Evolutionary conservation across 2,888 invertebrate species (phyloP), one percentile per base, ranked within the genome.

Genomic region (Diachrysia chrysitis): DNA sequence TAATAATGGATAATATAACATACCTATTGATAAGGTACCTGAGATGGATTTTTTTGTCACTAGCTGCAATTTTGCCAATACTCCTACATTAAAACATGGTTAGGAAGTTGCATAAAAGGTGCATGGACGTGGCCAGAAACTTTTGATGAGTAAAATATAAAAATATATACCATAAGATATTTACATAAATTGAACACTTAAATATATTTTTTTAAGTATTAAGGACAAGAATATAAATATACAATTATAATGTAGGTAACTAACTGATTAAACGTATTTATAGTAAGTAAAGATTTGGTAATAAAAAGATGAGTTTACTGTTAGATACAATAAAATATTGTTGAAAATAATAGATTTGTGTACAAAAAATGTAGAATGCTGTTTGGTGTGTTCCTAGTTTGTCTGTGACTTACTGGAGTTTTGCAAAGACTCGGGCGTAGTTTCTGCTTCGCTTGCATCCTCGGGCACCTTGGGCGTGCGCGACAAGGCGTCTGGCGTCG

Each of bases 401-500:
- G 32, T 76, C 68, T 68, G 53, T 61, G 65, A 91, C 91, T 91
- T 91, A 91, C 91, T 86, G 79, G 78, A 58, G 71, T 83, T 87
- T 85, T 82, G 85, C 74, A 86, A 83, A 73, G 86, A 80, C 67
- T 87, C 83, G 64, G 85, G 74, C 76, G 87, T 78, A 67, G 85
- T 72, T 68, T 85, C 86, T 71, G 83, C 69, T 71, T 80, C 76
- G 65, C 84, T 76, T 58, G 81, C 64, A 71, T 79, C 83, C 76
- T 84, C 89, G 66, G 88, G 79, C 74, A 78, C 78, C 83, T 85
- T 89, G 70, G 91, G 86, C 70, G 91, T 86, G 77, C 84, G 75
- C 80, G 73, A 78, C 83, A 81, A 87, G 81, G 63, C 82, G 64
- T 88, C 91, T 90, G 89, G 77, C 87, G 84, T 85, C 83, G 87